Percentiles rank a stretch among this genome's conserved stretches.
Conservation (phyloP, 2,113 vertebrate genomes). For the Callospermophilus lateralis region DNA sequence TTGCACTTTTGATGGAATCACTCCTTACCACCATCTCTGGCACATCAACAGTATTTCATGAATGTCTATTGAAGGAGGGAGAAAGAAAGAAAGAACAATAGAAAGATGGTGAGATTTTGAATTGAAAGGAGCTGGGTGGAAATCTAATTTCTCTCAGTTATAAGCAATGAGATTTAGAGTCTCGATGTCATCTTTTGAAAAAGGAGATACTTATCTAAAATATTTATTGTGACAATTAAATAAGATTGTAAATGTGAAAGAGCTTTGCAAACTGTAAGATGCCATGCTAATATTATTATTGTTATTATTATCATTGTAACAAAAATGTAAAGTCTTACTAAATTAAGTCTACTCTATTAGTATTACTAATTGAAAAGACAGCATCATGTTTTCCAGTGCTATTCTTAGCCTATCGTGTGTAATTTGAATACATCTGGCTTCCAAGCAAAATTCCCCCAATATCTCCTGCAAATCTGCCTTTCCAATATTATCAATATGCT, state of each 20-base stretch:
- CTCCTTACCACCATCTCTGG: constrained; percentile 28
- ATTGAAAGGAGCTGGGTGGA: constrained; percentile 39
- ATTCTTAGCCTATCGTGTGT: constrained; percentile 33
- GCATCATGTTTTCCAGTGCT: neutral
- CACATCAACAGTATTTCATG: neutral
- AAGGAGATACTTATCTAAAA: constrained; percentile 60
- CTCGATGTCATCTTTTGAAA: constrained; percentile 61
- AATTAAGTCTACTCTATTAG: neutral
- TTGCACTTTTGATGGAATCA: constrained; percentile 54
- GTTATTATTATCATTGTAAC: constrained; percentile 28
- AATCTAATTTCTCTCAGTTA: constrained; percentile 70
- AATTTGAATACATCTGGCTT: constrained; percentile 51
- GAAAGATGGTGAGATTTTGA: constrained; percentile 43
- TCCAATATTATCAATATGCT: constrained; percentile 21
- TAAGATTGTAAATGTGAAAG: constrained; percentile 58
- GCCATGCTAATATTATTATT: neutral
- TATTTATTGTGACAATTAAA: constrained; percentile 75
- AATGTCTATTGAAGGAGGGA: neutral
- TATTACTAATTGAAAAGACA: constrained; percentile 48
- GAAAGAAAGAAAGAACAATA: neutral
- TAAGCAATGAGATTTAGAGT: constrained; percentile 48
- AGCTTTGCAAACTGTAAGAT: constrained; percentile 45
- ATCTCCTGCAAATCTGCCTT: constrained; percentile 1
- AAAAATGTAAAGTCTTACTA: constrained; percentile 33
- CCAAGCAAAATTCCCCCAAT: neutral